Evolutionary conservation across 2,797 vertebrate genomes (phyloP), one percentile per base, ranked within the genome.

Genomic region (Xiphophorus birchmanni): DNA sequence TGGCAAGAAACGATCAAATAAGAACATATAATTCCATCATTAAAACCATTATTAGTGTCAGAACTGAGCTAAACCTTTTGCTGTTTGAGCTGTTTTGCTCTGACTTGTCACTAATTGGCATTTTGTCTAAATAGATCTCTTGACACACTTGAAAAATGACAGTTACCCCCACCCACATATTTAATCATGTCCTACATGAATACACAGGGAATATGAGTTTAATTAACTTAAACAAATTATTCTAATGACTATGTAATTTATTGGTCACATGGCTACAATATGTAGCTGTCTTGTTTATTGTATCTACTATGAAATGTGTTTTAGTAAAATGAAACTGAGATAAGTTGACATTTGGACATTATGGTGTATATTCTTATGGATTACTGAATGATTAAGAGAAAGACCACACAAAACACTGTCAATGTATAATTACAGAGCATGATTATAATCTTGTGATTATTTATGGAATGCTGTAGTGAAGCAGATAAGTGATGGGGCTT

Each of bases 141-240:
- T 77, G 77, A 89, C 80, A 86, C 82, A 87, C 88, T 88, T 85
- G 77, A 88, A 89, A 89, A 92, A 91, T 90, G 80, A 82, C 86
- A 87, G 78, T 88, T 89, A 86, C 81, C 79, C 80, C 83, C 87
- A 84, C 81, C 58, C 80, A 80, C 81, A 80, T 73, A 84, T 91
- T 90, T 90, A 92, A 94, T 94, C 88, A 91, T 80, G 85, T 91
- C 82, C 77, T 90, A 84, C 77, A 85, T 79, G 80, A 89, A 89
- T 81, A 81, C 87, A 82, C 63, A 81, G 50, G 89, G 88, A 88
- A 91, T 89, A 90, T 77, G 80, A 82, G 76, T 88, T 89, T 90
- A 93, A 94, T 94, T 91, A 93, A 89, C 79, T 87, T 71, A 35
- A 79, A 82, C 77, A 44, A 90, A 88, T 89, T 86, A 90, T 90